Conservation (phyloP, 2,797 vertebrate species). For the Phaenicophaeus curvirostris region DNA sequence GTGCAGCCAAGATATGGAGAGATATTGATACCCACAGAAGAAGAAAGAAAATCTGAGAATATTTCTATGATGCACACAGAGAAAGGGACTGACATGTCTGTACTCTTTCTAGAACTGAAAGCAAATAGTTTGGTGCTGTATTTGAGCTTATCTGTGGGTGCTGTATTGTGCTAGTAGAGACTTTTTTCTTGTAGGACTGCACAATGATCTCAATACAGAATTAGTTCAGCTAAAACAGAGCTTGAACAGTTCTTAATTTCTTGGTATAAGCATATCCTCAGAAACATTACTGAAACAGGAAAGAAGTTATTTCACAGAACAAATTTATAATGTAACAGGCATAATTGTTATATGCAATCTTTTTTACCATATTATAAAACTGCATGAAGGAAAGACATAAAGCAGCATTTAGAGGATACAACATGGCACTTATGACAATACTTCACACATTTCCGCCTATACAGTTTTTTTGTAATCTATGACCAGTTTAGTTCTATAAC, state of each 20-base stretch:
- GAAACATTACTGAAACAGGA: neutral
- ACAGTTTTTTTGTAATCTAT: neutral
- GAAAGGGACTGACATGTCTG: neutral
- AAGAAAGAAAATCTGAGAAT: neutral
- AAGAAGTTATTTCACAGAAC: neutral
- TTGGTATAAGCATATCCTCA: neutral
- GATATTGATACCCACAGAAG: neutral
- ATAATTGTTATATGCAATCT: too few relatives aligned
- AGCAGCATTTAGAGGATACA: neutral
- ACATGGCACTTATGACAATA: neutral
- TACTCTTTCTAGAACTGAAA: neutral
- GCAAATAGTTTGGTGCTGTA: neutral
- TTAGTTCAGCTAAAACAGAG: neutral
- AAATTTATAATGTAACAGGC: neutral
- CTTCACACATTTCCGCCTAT: neutral
- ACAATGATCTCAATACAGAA: neutral
- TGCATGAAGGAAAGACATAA: neutral
- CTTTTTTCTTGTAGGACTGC: neutral
- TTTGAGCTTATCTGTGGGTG: neutral
- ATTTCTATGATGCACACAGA: neutral
- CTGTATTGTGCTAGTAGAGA: neutral
- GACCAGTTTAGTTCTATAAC: neutral
- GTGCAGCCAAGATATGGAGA: neutral
- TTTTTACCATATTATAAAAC: neutral
- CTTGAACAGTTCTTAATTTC: neutral